phyloP scores from a whole-genome alignment of 2,797 vertebrate genomes.

The Oreortyx pictus region DNA sequence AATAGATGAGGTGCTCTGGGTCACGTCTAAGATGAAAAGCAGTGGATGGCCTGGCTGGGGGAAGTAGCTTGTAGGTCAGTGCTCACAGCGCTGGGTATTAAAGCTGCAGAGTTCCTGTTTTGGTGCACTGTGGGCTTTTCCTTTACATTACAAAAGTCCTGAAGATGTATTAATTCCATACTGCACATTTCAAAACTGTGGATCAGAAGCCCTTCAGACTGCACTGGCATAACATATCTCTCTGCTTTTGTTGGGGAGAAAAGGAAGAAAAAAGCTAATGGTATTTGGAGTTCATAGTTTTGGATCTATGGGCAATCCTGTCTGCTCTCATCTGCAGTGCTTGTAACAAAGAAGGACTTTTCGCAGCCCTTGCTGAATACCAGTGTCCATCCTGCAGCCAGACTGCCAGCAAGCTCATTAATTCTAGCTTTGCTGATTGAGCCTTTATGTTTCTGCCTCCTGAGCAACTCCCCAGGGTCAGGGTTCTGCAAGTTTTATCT shows the following conservation, averaged over 20 bases:
- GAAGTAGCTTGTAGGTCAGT: neutral
- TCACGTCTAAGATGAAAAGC: neutral
- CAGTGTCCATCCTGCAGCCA: neutral
- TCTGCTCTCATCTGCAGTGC: neutral
- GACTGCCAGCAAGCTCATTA: neutral
- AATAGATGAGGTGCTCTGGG: neutral
- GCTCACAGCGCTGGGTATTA: neutral
- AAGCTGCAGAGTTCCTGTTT: neutral
- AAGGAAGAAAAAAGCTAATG: neutral
- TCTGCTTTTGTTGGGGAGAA: neutral
- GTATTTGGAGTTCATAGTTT: neutral
- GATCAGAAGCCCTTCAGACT: neutral
- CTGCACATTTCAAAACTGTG: neutral
- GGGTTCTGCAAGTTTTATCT: conserved; percentile 31
- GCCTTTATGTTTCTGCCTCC: neutral
- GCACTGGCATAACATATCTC: rapidly evolving
- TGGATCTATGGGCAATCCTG: neutral
- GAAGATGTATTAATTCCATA: neutral
- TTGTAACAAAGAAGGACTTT: neutral
- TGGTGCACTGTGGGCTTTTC: neutral
- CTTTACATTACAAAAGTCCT: neutral
- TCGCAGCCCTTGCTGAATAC: neutral
- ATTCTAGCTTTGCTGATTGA: conserved; percentile 32
- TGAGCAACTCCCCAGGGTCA: conserved; percentile 20
- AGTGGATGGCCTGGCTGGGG: neutral